A percentile compares a stretch with the other conserved stretches of the same genome.
Evolutionary conservation across 2,797 vertebrate genomes (phyloP).

Genomic region (Callimico goeldii): DNA sequence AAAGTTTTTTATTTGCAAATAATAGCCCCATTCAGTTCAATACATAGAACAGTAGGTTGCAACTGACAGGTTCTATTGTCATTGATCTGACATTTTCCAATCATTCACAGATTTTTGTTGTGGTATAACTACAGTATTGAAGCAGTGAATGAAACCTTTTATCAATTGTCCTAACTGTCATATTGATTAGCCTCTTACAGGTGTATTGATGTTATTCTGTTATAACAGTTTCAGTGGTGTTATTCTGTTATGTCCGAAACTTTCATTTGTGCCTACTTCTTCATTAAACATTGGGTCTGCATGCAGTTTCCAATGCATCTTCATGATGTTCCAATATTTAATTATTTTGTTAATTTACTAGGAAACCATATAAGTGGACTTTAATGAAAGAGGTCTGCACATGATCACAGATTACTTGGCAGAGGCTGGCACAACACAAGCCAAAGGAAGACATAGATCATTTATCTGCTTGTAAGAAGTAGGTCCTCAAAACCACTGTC

Average conservation of each 20-base stretch:
- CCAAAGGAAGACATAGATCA: not conserved
- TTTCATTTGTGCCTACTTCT: not conserved
- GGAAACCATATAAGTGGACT: not conserved
- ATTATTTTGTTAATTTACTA: conserved; percentile 47
- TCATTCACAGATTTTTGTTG: not conserved
- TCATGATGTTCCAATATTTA: not conserved
- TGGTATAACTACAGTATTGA: not conserved
- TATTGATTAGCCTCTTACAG: not conserved
- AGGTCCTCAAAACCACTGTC: conserved; percentile 22
- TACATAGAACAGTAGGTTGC: not conserved
- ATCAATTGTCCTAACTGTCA: conserved; percentile 4
- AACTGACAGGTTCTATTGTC: not conserved
- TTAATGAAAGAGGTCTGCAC: conserved; percentile 36
- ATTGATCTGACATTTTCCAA: conserved; percentile 12
- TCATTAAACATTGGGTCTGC: not conserved
- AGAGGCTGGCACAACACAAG: not conserved
- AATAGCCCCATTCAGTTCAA: not conserved
- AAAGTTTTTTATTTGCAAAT: not conserved
- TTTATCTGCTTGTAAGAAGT: conserved; percentile 7
- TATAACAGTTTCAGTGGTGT: not conserved
- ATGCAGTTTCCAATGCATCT: not conserved
- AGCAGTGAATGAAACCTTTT: not conserved
- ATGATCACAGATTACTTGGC: conserved; percentile 46
- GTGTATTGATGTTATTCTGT: not conserved
- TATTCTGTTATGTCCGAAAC: not conserved